A percentile compares a stretch with the other conserved stretches of the same genome.
These are phyloP conservation scores for Danio choprae DNA, from an alignment of 2,797 vertebrate genomes.

Conservation along the genomic window DNA sequence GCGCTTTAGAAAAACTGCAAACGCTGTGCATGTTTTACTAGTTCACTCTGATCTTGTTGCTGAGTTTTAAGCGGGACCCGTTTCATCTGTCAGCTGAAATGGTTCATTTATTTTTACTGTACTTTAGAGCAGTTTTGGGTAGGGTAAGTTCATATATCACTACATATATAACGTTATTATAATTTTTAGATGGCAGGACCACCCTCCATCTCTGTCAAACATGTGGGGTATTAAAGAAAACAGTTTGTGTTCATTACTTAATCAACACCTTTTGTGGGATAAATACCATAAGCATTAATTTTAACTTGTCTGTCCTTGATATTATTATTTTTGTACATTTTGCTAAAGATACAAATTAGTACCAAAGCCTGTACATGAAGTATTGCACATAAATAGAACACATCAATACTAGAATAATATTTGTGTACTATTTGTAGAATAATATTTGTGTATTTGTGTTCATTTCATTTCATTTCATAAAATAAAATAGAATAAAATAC, in stretches of 20 bases:
- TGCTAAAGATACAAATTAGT: no score
- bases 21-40: conserved; percentile 42
- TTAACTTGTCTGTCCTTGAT: no score
- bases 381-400: no score
- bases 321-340: no score
- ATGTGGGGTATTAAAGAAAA: not conserved
- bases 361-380: no score
- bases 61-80: conserved; percentile 26
- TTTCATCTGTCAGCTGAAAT: conserved; percentile 35
- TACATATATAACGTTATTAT: not conserved
- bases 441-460: no score
- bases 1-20: conserved; percentile 36
- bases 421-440: no score
- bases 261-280: not conserved
- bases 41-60: conserved; percentile 26
- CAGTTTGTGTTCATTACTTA: not conserved
- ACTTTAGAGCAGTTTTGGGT: not conserved
- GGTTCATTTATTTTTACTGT: conserved; percentile 20
- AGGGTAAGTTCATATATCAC: not conserved
- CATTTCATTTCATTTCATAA: no score
- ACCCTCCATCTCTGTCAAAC: not conserved
- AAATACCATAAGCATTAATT: not conserved
- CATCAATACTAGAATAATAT: no score
- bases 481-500: no score
- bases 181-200: not conserved